phyloP scores from a whole-genome alignment of 2,797 vertebrate species.

The Nasua narica region DNA sequence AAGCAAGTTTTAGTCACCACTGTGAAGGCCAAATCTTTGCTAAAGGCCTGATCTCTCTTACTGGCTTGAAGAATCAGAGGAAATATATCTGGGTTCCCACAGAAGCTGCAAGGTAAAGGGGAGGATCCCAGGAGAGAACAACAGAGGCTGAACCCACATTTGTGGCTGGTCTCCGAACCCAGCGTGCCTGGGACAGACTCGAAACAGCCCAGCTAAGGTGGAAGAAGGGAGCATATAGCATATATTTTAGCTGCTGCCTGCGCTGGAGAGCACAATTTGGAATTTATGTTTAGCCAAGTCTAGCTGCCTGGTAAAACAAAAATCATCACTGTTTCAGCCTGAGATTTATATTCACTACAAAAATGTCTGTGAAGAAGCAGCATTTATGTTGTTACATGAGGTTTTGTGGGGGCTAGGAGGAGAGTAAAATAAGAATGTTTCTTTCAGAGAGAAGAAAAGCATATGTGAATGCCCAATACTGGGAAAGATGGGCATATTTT shows the following conservation, averaged over 20 bases:
- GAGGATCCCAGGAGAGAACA: not conserved
- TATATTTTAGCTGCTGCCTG: not conserved
- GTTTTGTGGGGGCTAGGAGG: not conserved
- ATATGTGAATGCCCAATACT: not conserved
- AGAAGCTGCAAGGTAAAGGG: not conserved
- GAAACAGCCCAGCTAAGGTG: too few relatives aligned
- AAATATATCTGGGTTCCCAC: not conserved
- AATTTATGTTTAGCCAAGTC: not conserved
- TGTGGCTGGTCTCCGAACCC: not conserved
- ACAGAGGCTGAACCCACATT: not conserved
- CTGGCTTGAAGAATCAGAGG: not conserved
- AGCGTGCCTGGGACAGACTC: accelerated
- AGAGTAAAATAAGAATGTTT: not conserved
- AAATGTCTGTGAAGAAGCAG: not conserved
- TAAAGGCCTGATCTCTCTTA: not conserved
- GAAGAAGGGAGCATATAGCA: not conserved
- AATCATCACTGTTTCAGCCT: not conserved
- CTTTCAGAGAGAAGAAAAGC: not conserved
- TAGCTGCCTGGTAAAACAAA: not conserved
- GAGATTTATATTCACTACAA: not conserved
- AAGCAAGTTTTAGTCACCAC: not conserved
- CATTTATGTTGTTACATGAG: not conserved
- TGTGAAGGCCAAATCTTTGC: not conserved
- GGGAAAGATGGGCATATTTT: not conserved
- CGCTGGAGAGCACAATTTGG: not conserved